phyloP scores from a whole-genome alignment of 2,888 invertebrate species.

The Chalcis sispes region DNA sequence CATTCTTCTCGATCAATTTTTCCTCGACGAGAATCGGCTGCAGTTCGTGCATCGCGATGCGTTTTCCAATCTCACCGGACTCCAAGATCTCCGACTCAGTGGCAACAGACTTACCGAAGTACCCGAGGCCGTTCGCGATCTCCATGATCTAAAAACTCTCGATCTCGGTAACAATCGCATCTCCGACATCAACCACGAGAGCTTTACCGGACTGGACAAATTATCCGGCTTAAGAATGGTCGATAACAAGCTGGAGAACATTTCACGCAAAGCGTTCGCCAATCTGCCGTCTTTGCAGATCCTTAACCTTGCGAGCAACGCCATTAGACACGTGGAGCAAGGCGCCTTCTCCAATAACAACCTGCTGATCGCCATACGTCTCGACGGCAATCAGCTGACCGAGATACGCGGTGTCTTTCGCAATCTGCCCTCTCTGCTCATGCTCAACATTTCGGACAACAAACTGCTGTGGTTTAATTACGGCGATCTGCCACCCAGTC shows the following conservation, averaged over 20 bases:
- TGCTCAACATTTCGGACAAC: slow-evolving; percentile 90
- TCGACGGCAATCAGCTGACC: slow-evolving; percentile 87
- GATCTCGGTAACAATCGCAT: slow-evolving; percentile 91
- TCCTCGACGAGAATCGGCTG: slow-evolving; percentile 86
- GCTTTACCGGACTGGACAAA: slow-evolving; percentile 85
- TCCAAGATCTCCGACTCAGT: slow-evolving; percentile 86
- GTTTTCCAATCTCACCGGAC: slow-evolving; percentile 84
- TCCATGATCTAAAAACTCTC: slow-evolving; percentile 84
- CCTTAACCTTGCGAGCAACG: slow-evolving; percentile 88
- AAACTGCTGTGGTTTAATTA: slow-evolving; percentile 88
- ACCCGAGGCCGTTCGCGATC: slow-evolving; percentile 83
- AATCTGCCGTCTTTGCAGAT: slow-evolving; percentile 85
- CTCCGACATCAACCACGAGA: slow-evolving; percentile 82
- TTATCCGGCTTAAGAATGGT: slow-evolving; percentile 87
- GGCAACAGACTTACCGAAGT: slow-evolving; percentile 84
- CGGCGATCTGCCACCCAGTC: slow-evolving; percentile 84
- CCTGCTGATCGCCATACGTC: slow-evolving; percentile 84
- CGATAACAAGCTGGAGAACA: slow-evolving; percentile 87
- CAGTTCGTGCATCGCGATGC: slow-evolving; percentile 83
- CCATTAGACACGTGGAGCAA: slow-evolving; percentile 86
- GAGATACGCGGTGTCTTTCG: slow-evolving; percentile 88
- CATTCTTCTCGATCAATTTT: slow-evolving; percentile 84
- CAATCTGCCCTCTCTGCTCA: slow-evolving; percentile 84
- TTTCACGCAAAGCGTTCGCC: slow-evolving; percentile 85
- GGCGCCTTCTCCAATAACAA: slow-evolving; percentile 86